Conservation (phyloP, 2,888 invertebrate species). For the Hypolimnas misippus region DNA sequence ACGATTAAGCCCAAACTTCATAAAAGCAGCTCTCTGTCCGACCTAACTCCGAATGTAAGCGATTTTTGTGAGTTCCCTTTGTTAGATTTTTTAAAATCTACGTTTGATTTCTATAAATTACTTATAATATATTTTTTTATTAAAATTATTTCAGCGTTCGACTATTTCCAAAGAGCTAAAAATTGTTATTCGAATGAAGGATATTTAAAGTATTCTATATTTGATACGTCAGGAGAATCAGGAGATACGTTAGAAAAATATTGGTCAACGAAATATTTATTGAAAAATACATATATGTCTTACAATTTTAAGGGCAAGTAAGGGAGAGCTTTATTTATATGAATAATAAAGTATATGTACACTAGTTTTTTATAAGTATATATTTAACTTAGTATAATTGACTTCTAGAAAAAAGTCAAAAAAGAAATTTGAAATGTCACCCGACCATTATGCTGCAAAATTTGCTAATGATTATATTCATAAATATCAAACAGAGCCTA, state of each 20-base stretch:
- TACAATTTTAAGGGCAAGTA: slow-evolving; percentile 70
- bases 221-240: slow-evolving; percentile 66
- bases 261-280: slow-evolving; percentile 47
- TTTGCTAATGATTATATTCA: slow-evolving; percentile 58
- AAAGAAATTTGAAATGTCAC: slow-evolving; percentile 61
- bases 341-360: too few relatives aligned
- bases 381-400: slow-evolving; percentile 2
- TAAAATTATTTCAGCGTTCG: slow-evolving; percentile 57
- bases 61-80: slow-evolving; percentile 69
- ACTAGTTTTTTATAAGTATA: too few relatives aligned
- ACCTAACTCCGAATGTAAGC: slow-evolving; percentile 62
- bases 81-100: slow-evolving; percentile 51
- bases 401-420: slow-evolving; percentile 55
- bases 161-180: slow-evolving; percentile 56
- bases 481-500: slow-evolving; percentile 53
- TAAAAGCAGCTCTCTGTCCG: slow-evolving; percentile 69
- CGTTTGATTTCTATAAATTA: slow-evolving; percentile 11
- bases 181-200: slow-evolving; percentile 44
- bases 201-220: slow-evolving; percentile 34
- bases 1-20: slow-evolving; percentile 71
- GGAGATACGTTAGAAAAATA: slow-evolving; percentile 61
- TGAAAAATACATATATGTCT: slow-evolving; percentile 63
- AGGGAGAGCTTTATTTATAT: slow-evolving; percentile 43
- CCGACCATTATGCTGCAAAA: slow-evolving; percentile 60
- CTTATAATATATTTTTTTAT: slow-evolving; percentile 1